Evolutionary conservation across 2,888 invertebrate genomes (phyloP).

Genomic region (Thelaira solivaga): DNA sequence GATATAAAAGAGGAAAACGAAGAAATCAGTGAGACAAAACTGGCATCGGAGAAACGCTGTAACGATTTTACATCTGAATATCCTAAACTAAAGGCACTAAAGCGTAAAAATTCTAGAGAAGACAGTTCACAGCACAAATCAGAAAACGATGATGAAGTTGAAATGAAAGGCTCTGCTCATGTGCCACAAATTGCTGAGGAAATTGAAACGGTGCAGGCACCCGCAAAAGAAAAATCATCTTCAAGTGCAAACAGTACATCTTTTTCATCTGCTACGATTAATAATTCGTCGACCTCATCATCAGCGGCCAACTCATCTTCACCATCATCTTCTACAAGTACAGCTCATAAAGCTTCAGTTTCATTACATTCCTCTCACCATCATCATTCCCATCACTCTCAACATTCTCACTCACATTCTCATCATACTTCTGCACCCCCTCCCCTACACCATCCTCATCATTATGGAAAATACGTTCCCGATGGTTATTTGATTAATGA

Average conservation of each 20-base stretch:
- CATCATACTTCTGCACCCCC: slow-evolving; percentile 63
- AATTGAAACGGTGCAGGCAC: slow-evolving; percentile 68
- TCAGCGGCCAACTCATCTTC: slow-evolving; percentile 18
- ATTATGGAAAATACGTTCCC: slow-evolving; percentile 68
- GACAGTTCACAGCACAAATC: slow-evolving; percentile 34
- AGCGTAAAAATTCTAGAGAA: slow-evolving; percentile 59
- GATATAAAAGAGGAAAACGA: slow-evolving; percentile 55
- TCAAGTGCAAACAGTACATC: slow-evolving; percentile 25
- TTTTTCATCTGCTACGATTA: slow-evolving; percentile 18
- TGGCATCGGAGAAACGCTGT: slow-evolving; percentile 28
- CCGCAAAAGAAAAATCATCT: slow-evolving; percentile 12
- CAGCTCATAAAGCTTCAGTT: slow-evolving; percentile 26
- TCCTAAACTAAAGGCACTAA: slow-evolving; percentile 34
- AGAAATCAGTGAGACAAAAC: slow-evolving; percentile 27
- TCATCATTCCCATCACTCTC: slow-evolving; percentile 42
- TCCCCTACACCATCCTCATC: slow-evolving; percentile 63
- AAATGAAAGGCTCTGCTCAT: slow-evolving; percentile 16
- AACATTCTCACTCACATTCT: slow-evolving; percentile 43
- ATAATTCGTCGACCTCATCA: slow-evolving; percentile 20
- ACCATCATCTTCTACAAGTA: slow-evolving; percentile 41
- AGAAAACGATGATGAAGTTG: slow-evolving; percentile 41
- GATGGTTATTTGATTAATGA: slow-evolving; percentile 71
- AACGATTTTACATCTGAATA: slow-evolving; percentile 30
- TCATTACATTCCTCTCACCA: slow-evolving; percentile 33
- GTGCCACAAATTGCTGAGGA: slow-evolving; percentile 71